Conservation (phyloP, 2,797 vertebrate genomes). For the Craterocephalus amniculus region DNA sequence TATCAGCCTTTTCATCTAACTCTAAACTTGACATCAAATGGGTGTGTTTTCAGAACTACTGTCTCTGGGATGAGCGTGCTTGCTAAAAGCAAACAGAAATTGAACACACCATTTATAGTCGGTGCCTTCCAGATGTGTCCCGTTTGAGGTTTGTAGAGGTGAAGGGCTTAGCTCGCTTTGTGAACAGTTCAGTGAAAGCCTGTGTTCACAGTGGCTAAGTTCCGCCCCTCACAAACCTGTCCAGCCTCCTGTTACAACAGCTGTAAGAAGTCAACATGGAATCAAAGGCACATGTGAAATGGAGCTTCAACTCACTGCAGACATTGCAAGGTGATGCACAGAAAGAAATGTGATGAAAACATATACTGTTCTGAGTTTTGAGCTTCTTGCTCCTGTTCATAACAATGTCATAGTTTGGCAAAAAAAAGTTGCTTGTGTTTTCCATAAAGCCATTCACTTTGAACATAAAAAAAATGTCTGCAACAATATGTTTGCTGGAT, state of each 20-base stretch:
- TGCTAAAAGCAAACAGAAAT: background rate
- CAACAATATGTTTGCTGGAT: background rate
- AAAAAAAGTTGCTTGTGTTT: background rate
- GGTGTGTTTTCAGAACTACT: background rate
- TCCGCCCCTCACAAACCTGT: constrained; percentile 84
- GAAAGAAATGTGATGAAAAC: background rate
- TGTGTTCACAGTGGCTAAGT: constrained; percentile 93
- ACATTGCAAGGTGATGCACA: background rate
- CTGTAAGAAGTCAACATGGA: constrained; percentile 32
- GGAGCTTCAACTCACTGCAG: background rate
- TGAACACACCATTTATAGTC: background rate
- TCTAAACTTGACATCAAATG: background rate
- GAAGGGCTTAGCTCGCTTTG: constrained; percentile 88
- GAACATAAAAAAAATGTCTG: constrained; percentile 1
- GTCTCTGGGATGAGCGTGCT: background rate
- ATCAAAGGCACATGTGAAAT: constrained; percentile 6
- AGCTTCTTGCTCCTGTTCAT: background rate
- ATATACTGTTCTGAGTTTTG: background rate
- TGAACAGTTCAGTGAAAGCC: constrained; percentile 86
- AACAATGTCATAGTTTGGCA: background rate
- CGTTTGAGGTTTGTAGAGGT: constrained; percentile 77
- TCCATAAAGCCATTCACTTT: background rate
- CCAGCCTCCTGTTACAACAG: constrained; percentile 37
- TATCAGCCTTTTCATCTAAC: background rate
- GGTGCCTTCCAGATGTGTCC: constrained; percentile 22